Percentiles rank a stretch among this genome's conserved stretches.
phyloP scores from a whole-genome alignment of 2,113 vertebrate genomes.

The Cranoglanis bouderius region DNA sequence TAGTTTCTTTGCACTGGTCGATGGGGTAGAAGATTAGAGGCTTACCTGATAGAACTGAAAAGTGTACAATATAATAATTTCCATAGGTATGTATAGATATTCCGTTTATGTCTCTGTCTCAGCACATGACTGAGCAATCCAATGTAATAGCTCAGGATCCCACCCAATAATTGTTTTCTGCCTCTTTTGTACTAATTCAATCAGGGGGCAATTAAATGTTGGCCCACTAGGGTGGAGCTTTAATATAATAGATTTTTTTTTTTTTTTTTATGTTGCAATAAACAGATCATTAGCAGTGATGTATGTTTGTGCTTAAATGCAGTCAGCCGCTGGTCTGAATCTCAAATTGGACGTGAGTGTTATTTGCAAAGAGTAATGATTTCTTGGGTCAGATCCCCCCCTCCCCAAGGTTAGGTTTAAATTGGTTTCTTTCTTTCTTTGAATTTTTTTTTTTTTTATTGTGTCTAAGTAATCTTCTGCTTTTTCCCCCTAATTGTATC shows the following conservation, averaged over 20 bases:
- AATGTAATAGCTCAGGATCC: not conserved
- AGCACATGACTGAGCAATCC: not conserved
- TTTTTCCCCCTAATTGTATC: too few relatives aligned
- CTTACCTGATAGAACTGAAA: not conserved
- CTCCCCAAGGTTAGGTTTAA: not conserved
- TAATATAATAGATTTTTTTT: not conserved
- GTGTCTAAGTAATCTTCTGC: not conserved
- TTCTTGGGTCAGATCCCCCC: not conserved
- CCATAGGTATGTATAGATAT: not conserved
- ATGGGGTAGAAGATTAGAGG: not conserved
- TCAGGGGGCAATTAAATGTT: slow-evolving; percentile 19
- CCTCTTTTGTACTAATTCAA: slow-evolving; percentile 23
- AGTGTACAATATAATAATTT: not conserved
- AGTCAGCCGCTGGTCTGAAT: not conserved
- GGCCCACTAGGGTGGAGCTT: slow-evolving; percentile 20
- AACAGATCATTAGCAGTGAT: slow-evolving; percentile 23
- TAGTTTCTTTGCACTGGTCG: not conserved
- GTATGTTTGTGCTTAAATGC: not conserved
- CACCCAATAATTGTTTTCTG: slow-evolving; percentile 13
- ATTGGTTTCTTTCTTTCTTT: not conserved
- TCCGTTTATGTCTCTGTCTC: not conserved
- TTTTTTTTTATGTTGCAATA: not conserved
- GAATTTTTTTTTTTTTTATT: not conserved
- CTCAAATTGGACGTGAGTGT: not conserved
- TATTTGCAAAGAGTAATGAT: not conserved